Evolutionary conservation across 1,140 invertebrate genomes (phyloP), one percentile per base, ranked within the genome.

Genomic region (Caenorhabditis brenneri): DNA sequence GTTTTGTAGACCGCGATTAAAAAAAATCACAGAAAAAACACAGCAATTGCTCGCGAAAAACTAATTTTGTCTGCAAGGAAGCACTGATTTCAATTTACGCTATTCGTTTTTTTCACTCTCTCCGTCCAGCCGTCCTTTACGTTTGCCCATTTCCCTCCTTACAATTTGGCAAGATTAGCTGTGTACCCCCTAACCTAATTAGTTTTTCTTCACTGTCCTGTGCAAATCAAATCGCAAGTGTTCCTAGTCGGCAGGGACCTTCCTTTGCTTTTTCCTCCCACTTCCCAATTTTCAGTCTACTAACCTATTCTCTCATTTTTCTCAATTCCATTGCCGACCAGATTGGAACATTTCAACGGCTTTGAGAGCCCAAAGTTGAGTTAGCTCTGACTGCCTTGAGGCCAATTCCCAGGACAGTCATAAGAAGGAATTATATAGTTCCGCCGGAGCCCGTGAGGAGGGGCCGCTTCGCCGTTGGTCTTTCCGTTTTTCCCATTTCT

Each of bases 391-490:
- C 65, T 74, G 65, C 65, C 65, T 74, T 36, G 36, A 46, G 65
- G 65, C 65, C 19, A 74, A 74, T 74, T 74, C 65, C 65, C 65
- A 74, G 65, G 65, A 74, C 65, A 74, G 65, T 74, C 65, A 74
- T 74, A 74, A 74, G 65, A 74, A 74, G 65, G 65, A 74, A 74
- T 74, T 74, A 74, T 74, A 74, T 74, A 74, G 65, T 74, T 74
- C 65, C 65, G 65, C n/a, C 65, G 33, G 65, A 74, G 65, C 65
- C 65, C 65, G 58, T 65, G 58, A 65, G 31, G n/a, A n/a, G n/a
- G n/a, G n/a, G n/a, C 31, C 15, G 5, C 12, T 12, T 42, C 39
- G 39, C 3, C 36, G 33, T n/a, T 24, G 36, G 22, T 16, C 58
- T 10, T 15, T 33, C 29, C 1, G 29, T 74, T 74, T 74, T 42